Evolutionary conservation across 2,113 vertebrate genomes (phyloP).

Genomic region (Gorsachius goisagi): DNA sequence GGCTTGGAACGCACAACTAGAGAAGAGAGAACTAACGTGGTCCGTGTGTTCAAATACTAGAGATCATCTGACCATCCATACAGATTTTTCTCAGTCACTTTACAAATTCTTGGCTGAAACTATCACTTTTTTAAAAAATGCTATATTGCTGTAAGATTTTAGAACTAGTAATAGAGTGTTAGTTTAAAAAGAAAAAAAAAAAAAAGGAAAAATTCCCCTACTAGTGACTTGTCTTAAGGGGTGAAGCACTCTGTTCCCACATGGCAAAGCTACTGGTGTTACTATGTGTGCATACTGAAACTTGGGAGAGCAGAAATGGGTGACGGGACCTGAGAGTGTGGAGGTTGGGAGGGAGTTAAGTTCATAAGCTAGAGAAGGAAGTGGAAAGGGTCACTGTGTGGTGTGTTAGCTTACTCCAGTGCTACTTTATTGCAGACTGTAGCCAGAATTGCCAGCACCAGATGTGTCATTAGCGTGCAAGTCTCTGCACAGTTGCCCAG

Average conservation of each 20-base stretch:
- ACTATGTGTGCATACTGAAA: not conserved
- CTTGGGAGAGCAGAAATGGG: not conserved
- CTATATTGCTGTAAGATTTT: not conserved
- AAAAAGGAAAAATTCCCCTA: not conserved
- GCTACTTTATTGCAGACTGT: not conserved
- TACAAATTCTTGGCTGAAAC: not conserved
- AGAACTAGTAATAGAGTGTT: not conserved
- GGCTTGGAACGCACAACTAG: fast-evolving
- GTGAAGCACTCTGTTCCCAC: not conserved
- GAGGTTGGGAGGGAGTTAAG: not conserved
- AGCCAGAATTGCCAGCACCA: not conserved
- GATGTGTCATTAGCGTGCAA: not conserved
- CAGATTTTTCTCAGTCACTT: not conserved
- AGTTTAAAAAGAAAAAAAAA: not conserved
- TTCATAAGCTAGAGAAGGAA: not conserved
- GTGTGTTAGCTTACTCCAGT: not conserved
- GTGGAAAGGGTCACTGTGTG: not conserved
- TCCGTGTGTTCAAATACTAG: not conserved
- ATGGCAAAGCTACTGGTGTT: not conserved
- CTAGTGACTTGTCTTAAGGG: not conserved
- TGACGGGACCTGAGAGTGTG: not conserved
- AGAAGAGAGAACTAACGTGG: not conserved
- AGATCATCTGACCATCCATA: not conserved
- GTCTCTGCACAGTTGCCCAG: not conserved
- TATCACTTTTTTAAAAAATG: not conserved